Percentiles rank a stretch among this genome's conserved stretches.
Conservation (phyloP, 2,113 vertebrate species). For the Bettongia penicillata region DNA sequence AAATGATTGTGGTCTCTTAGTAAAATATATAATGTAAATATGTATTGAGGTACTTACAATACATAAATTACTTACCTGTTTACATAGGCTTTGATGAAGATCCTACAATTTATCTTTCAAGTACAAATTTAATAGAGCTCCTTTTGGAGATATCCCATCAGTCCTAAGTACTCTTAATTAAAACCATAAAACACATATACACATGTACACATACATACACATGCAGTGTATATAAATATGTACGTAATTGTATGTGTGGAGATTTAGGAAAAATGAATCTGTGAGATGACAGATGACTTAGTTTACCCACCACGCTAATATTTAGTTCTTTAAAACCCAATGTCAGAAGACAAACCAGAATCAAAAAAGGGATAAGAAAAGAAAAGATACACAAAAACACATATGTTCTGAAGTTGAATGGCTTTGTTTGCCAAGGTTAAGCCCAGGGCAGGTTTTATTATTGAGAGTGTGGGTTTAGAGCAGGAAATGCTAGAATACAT, state of each 20-base stretch:
- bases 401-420: neutral
- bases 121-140: conserved; percentile 47
- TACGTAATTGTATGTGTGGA: neutral
- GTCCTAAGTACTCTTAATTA: conserved; percentile 34
- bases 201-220: neutral
- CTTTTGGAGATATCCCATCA: conserved; percentile 36
- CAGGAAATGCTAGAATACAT: neutral
- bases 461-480: conserved; percentile 11
- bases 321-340: conserved; percentile 20
- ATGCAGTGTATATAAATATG: conserved; percentile 56
- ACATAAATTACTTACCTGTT: conserved; percentile 47
- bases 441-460: neutral
- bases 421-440: conserved; percentile 6
- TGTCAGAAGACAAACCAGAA: conserved; percentile 48
- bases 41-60: conserved; percentile 40
- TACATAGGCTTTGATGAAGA: neutral
- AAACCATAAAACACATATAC: conserved; percentile 16
- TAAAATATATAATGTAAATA: conserved; percentile 7
- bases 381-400: conserved; percentile 5
- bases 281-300: neutral
- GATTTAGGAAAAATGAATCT: conserved; percentile 50
- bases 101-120: conserved; percentile 51
- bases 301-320: neutral
- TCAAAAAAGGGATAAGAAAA: neutral
- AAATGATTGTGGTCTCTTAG: conserved; percentile 39